Conservation (phyloP, 2,888 invertebrate species). For the Platycheirus rosarum region DNA sequence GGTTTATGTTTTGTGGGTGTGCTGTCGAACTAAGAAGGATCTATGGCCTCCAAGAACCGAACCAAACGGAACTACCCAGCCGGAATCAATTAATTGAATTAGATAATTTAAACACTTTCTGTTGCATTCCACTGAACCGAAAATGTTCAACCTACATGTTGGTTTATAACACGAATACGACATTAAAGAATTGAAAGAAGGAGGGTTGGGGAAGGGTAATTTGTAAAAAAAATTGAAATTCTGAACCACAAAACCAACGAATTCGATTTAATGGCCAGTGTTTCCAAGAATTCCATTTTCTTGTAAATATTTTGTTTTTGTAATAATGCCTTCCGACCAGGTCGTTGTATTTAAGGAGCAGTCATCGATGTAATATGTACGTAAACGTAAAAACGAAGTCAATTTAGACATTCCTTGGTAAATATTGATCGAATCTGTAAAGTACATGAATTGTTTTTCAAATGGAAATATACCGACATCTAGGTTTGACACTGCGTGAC, state of each 20-base stretch:
- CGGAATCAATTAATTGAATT: slow-evolving; percentile 72
- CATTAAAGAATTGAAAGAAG: not conserved
- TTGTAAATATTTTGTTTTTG: slow-evolving; percentile 4
- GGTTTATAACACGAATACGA: slow-evolving; percentile 10
- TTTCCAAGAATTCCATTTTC: slow-evolving; percentile 17
- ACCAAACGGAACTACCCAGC: slow-evolving; percentile 32
- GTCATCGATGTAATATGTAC: not conserved
- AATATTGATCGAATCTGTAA: slow-evolving; percentile 62
- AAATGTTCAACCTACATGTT: slow-evolving; percentile 43
- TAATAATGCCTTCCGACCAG: too few relatives aligned
- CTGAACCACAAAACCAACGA: slow-evolving; percentile 36
- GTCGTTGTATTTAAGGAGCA: not conserved
- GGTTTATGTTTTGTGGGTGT: too few relatives aligned
- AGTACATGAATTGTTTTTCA: slow-evolving; percentile 62
- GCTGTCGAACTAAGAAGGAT: slow-evolving; percentile 3
- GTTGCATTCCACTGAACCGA: slow-evolving; percentile 65
- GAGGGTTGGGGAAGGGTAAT: not conserved
- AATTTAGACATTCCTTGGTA: slow-evolving; percentile 47
- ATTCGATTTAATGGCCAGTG: slow-evolving; percentile 46
- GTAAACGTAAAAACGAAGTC: not conserved
- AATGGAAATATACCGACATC: slow-evolving; percentile 43
- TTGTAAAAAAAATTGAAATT: not conserved
- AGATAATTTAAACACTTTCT: slow-evolving; percentile 58
- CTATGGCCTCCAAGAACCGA: not conserved
- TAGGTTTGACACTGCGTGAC: slow-evolving; percentile 51